phyloP scores from a whole-genome alignment of 1,140 invertebrate species.

The Meloidogyne exigua region DNA sequence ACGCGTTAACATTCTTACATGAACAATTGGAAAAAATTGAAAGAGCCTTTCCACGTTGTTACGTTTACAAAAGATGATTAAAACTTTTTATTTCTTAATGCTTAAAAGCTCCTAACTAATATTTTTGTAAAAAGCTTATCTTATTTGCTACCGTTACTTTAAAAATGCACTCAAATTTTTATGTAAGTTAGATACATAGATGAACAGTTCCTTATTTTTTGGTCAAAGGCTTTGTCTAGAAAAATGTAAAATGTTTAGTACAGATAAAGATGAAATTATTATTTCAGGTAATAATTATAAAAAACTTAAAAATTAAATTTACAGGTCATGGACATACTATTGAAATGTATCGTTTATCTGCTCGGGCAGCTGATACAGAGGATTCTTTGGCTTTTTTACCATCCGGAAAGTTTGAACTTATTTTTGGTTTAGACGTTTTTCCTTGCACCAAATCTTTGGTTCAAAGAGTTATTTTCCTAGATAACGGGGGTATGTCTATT shows the following conservation, averaged over 20 bases:
- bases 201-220: neutral
- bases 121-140: neutral
- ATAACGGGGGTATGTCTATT: neutral
- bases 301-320: neutral
- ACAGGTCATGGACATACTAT: neutral
- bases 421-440: neutral
- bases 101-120: neutral
- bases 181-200: neutral
- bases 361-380: neutral
- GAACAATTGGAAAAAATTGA: constrained; percentile 12
- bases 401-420: neutral
- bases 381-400: neutral
- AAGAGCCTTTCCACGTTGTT: constrained; percentile 2
- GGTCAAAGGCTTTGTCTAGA: neutral
- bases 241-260: neutral
- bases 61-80: constrained; percentile 7
- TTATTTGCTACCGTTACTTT: neutral
- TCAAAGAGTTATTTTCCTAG: neutral
- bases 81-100: neutral
- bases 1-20: constrained; percentile 10
- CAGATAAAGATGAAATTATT: neutral
- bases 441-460: neutral
- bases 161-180: neutral
- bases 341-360: neutral
- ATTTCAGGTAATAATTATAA: neutral